Base-by-base conservation (phyloP, 1,140 invertebrate species). In the Agrilus planipennis region DNA sequence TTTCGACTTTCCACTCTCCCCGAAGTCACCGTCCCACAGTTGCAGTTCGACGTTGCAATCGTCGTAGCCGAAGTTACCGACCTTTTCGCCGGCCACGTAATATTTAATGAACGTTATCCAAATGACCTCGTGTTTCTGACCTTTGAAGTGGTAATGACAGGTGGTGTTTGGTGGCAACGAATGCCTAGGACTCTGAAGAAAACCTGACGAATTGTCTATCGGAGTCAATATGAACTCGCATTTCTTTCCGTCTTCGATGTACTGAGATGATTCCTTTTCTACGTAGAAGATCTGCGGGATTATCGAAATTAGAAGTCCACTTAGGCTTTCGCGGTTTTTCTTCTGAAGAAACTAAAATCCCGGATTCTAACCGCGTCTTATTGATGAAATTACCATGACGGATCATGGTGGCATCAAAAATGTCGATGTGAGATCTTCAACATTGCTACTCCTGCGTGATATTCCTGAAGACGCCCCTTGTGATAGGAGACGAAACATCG, bases 101-200 rank as follows among this genome's bases (percentile, higher is more conserved):
- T 84, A 87, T 58, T 85, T 85, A 53, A 85, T 74, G 51, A 89
- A 87, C 2, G 82, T 82, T 41, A 87, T 71, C 84, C 84, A 89
- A 12, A 89, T 79, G 32, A 82, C 77, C 61, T 87, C 82, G 34
- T 48, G 53, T 11, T 72, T 63, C 29, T 76, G 75, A 11, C 81
- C 83, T 47, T 82, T 78, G 53, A 89, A 76, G 53, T 86, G 81
- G 60, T 89, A 91, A 11, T 86, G 69, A 55, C 87, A 91, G 0
- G 84, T 89, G 6, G 81, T 88, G 54, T 89, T 89, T 0, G 82
- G 76, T 1, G 86, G 79, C 20, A 89, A 57, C 0, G 85, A 87
- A 56, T 89, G 85, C 20, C 76, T 67, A 0, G 86, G 86, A 46
- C 79, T 86, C 42, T 83, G 77, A 2, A 90, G 57, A 4, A 85